Base-by-base conservation (phyloP, 2,888 invertebrate genomes). In the Rhimphoctona megacephalus region DNA sequence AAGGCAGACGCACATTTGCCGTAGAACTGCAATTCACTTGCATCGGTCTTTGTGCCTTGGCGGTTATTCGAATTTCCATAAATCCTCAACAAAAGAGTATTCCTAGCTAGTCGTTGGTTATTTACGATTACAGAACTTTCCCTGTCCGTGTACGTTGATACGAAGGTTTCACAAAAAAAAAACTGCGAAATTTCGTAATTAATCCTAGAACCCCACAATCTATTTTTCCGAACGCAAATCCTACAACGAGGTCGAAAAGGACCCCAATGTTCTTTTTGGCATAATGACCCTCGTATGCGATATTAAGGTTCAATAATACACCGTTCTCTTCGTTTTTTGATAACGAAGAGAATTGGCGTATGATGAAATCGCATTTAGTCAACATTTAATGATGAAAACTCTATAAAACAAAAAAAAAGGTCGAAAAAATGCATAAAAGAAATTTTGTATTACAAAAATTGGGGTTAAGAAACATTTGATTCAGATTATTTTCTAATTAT, bases 1-100 rank as follows among this genome's bases (percentile, higher is more conserved):
- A 70, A 46, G 70, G 70, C 70, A 70, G 70, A 70, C 70, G 70
- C 30, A 22, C 19, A 39, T 46, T 25, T n/a, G 17, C 25, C 30
- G 25, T 8, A 70, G 8, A 70, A 70, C 46, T 17, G 25, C 49
- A 39, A 70, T 70, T 70, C 25, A 39, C 70, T 70, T 17, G 70
- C 49, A 22, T 46, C 46, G 3, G 11, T 14, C 43, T 43, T 43
- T 43, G 43, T 43, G 2, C 11, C 43, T 43, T 43, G 14, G 17
- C 39, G 36, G 1, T 39, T n/a, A 30, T 49, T 39, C 30, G 46
- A 70, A 8, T 25, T 33, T 43, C 22, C 36, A n/a, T 22, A 17
- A 49, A 25, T 43, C 49, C 5, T 49, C 17, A 43, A 25, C 39
- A 25, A 49, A 19, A 25, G 8, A n/a, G n/a, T 11, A 11, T 22